Percentiles rank a stretch among this genome's conserved stretches.
phyloP scores from a whole-genome alignment of 2,113 vertebrate species.

The Nesogale talazaci region DNA sequence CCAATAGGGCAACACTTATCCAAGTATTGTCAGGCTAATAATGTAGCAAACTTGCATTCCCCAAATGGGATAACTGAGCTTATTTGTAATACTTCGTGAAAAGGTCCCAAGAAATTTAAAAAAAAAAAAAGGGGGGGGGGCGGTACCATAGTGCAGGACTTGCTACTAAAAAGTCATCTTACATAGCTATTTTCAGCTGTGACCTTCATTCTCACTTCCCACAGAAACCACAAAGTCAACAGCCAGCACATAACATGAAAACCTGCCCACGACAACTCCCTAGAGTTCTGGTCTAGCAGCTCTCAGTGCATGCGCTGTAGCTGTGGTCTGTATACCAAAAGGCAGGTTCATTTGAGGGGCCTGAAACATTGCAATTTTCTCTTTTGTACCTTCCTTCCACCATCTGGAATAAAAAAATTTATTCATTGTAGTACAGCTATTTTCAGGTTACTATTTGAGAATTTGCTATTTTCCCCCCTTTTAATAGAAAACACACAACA shows the following conservation, averaged over 20 bases:
- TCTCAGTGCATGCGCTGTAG: not conserved
- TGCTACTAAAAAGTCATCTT: constrained; percentile 10
- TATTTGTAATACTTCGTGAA: constrained; percentile 71
- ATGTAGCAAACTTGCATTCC: constrained; percentile 43
- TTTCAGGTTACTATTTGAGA: constrained; percentile 46
- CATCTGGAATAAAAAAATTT: constrained; percentile 53
- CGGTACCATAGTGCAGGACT: constrained; percentile 34
- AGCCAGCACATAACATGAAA: not conserved
- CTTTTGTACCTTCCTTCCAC: constrained; percentile 65
- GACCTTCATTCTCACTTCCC: constrained; percentile 36
- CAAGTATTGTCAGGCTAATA: constrained; percentile 61
- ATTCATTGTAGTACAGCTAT: constrained; percentile 52
- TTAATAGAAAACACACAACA: constrained; percentile 61
- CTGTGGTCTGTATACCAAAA: not conserved
- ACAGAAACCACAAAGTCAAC: constrained; percentile 44
- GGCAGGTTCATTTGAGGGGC: not conserved
- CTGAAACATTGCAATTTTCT: constrained; percentile 41
- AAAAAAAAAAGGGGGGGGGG: too few species aligned
- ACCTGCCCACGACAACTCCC: constrained; percentile 2
- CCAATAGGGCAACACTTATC: constrained; percentile 45
- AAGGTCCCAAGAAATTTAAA: constrained; percentile 52
- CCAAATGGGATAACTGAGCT: constrained; percentile 52
- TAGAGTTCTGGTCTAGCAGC: constrained; percentile 5
- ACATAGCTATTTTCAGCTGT: constrained; percentile 53
- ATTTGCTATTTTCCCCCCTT: not conserved